Evolutionary conservation across 2,888 invertebrate genomes (phyloP).

Genomic region (Beris morrisii): DNA sequence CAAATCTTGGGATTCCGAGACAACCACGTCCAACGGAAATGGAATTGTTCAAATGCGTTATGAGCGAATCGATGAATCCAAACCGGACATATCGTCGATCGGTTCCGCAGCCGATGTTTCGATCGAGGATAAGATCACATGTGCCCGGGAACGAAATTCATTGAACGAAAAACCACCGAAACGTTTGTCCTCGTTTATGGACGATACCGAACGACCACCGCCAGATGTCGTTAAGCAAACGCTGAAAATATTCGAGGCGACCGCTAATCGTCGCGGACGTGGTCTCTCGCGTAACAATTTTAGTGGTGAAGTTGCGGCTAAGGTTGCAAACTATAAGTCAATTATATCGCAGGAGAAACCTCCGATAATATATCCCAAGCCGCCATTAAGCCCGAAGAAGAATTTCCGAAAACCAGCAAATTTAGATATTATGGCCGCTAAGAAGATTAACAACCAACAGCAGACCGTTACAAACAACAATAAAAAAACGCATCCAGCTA

Average conservation of each 20-base stretch:
- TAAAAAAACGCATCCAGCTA: constrained; percentile 34
- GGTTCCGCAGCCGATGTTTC: constrained; percentile 43
- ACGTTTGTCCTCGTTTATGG: constrained; percentile 65
- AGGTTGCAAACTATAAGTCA: constrained; percentile 66
- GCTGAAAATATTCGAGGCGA: constrained; percentile 78
- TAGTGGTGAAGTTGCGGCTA: constrained; percentile 63
- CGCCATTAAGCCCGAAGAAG: constrained; percentile 50
- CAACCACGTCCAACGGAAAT: constrained; percentile 38
- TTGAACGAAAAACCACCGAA: constrained; percentile 57
- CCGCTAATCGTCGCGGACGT: constrained; percentile 60
- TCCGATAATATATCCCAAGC: constrained; percentile 58
- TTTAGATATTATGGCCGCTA: constrained; percentile 39
- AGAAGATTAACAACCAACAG: constrained; percentile 26
- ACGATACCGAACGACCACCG: constrained; percentile 80
- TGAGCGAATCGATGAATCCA: constrained; percentile 8
- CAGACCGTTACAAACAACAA: constrained; percentile 21
- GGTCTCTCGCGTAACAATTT: constrained; percentile 53
- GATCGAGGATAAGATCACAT: constrained; percentile 56
- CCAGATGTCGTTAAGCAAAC: constrained; percentile 87
- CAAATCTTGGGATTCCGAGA: constrained; percentile 45
- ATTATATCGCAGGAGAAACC: constrained; percentile 64
- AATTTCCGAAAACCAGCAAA: constrained; percentile 40
- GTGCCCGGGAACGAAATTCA: constrained; percentile 52
- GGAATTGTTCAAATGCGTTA: constrained; percentile 16
- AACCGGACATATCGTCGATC: constrained; percentile 4